These are phyloP conservation scores for Trigoniulus corallinus DNA, from an alignment of 1,140 invertebrate species.

Conservation along the genomic window DNA sequence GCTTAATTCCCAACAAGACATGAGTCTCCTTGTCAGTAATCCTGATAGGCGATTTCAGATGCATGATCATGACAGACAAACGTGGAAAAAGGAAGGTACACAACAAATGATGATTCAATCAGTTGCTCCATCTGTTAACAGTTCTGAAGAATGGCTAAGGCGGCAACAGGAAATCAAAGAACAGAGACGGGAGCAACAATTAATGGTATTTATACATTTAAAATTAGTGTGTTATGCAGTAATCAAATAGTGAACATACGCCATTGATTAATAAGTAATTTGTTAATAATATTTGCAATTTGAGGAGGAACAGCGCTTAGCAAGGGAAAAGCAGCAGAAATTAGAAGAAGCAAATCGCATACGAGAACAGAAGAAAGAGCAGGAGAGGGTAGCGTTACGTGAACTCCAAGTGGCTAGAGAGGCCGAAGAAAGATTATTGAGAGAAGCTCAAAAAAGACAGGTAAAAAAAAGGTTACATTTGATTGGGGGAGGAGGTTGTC, in stretches of 20 bases:
- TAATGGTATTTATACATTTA: conserved; percentile 34
- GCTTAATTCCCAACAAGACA: conserved; percentile 21
- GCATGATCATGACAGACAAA: neutral
- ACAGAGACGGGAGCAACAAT: conserved; percentile 9
- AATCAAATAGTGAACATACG: no score
- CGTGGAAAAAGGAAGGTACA: neutral
- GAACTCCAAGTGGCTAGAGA: conserved; percentile 23
- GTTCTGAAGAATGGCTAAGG: conserved; percentile 6
- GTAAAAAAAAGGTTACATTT: no score
- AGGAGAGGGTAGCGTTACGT: conserved; percentile 5
- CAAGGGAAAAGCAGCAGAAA: conserved; percentile 11
- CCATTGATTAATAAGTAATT: no score
- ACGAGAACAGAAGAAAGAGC: conserved; percentile 16
- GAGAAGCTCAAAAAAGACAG: conserved; percentile 23
- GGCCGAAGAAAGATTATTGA: conserved; percentile 22
- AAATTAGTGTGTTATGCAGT: no score
- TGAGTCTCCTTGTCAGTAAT: neutral
- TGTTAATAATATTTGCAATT: no score
- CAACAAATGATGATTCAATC: neutral
- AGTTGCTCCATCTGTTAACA: neutral
- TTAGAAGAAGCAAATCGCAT: conserved; percentile 10
- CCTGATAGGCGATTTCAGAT: neutral
- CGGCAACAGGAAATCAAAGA: conserved; percentile 7
- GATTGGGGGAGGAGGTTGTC: no score
- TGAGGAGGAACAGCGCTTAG: conserved; percentile 7